These are phyloP conservation scores for Eurytoma californica DNA, from an alignment of 2,888 invertebrate genomes.

Conservation along the genomic window DNA sequence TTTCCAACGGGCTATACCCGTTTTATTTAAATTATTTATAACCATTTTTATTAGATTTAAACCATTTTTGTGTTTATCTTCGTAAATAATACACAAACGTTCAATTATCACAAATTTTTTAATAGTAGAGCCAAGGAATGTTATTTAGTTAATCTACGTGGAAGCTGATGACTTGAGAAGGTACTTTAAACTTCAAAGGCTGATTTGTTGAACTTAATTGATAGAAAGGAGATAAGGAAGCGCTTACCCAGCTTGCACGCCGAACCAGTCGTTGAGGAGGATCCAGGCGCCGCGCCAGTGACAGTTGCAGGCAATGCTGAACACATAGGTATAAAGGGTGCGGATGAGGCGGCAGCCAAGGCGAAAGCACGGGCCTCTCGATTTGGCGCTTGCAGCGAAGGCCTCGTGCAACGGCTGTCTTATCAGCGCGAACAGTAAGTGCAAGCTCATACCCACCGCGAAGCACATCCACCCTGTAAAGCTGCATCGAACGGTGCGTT, in stretches of 20 bases:
- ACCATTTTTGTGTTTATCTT: too few species aligned
- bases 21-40: too few species aligned
- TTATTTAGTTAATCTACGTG: too few species aligned
- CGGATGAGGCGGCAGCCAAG: constrained; percentile 54
- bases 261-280: constrained; percentile 63
- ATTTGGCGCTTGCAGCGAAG: constrained; percentile 52
- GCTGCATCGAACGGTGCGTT: constrained; percentile 45
- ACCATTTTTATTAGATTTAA: too few species aligned
- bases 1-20: too few species aligned
- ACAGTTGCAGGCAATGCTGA: constrained; percentile 76
- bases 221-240: not conserved
- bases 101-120: too few species aligned
- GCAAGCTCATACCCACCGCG: constrained; percentile 77
- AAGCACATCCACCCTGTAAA: constrained; percentile 76
- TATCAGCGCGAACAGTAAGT: constrained; percentile 77
- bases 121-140: too few species aligned
- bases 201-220: not conserved
- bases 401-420: constrained; percentile 59
- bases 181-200: not conserved
- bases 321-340: constrained; percentile 70
- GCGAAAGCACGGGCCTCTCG: constrained; percentile 35
- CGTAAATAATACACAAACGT: too few species aligned
- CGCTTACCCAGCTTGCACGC: constrained; percentile 42
- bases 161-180: too few species aligned
- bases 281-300: constrained; percentile 78